Evolutionary conservation across 1,140 invertebrate genomes (phyloP).

Genomic region (Telenomus remus): DNA sequence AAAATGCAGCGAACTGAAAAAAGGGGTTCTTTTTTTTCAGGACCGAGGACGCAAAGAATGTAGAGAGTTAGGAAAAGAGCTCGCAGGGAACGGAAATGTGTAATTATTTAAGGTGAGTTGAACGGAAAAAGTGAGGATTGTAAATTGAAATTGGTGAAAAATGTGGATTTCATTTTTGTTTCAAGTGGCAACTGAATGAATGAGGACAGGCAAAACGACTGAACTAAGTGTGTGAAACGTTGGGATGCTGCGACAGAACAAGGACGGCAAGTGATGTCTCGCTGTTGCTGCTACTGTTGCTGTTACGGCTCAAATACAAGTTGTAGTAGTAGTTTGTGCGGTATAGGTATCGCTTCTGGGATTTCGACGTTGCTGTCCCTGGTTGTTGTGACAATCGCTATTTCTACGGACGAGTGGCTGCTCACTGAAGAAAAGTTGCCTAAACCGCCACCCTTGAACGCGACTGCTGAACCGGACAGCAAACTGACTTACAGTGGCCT

Average conservation of each 20-base stretch:
- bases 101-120: no score
- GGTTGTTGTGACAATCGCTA: constrained; percentile 75
- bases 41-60: no score
- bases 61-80: no score
- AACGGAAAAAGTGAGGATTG: no score
- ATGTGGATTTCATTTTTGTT: constrained; percentile 21
- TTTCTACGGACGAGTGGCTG: constrained; percentile 78
- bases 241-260: constrained; percentile 65
- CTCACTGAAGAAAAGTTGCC: constrained; percentile 78
- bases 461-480: constrained; percentile 65
- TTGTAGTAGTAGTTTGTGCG: constrained; percentile 50
- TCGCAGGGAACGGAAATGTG: no score
- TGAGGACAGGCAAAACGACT: constrained; percentile 25
- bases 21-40: no score
- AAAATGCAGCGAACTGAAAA: no score
- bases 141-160: no score
- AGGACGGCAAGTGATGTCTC: constrained; percentile 67
- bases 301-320: constrained; percentile 57
- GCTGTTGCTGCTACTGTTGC: constrained; percentile 66
- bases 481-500: constrained; percentile 71
- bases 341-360: constrained; percentile 65
- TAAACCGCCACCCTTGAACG: constrained; percentile 67
- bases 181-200: constrained; percentile 31
- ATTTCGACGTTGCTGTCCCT: constrained; percentile 77
- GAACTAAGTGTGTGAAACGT: constrained; percentile 15